phyloP scores from a whole-genome alignment of 2,888 invertebrate genomes.

The Eristalinus aeneus region DNA sequence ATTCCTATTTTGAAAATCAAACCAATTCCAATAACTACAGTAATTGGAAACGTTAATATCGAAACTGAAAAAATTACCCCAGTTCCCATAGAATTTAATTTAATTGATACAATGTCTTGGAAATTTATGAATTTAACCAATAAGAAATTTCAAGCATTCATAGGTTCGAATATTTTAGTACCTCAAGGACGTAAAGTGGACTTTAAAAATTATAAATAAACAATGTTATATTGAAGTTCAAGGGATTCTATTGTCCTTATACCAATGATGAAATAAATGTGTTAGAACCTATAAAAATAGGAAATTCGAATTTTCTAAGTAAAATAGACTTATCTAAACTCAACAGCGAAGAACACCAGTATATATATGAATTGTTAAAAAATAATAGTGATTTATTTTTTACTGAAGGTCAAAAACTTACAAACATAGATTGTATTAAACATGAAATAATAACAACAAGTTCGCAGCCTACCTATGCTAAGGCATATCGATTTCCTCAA shows the following conservation, averaged over 20 bases:
- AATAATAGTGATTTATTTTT: neutral
- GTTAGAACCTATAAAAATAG: too few species aligned
- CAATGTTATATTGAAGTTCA: neutral
- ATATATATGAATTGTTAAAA: neutral
- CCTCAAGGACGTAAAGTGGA: slow-evolving; percentile 5
- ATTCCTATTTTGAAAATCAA: neutral
- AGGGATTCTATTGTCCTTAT: slow-evolving; percentile 13
- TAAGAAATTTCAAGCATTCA: neutral
- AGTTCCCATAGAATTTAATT: slow-evolving; percentile 2
- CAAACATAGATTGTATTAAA: neutral
- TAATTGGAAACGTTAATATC: slow-evolving; percentile 9
- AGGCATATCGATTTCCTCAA: too few species aligned
- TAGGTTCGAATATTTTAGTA: slow-evolving; percentile 10
- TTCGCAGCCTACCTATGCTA: neutral
- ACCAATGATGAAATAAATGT: too few species aligned
- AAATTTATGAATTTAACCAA: neutral
- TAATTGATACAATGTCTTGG: neutral
- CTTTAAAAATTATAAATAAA: slow-evolving; percentile 1
- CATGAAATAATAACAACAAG: slow-evolving; percentile 14
- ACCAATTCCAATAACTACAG: slow-evolving; percentile 6
- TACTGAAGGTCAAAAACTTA: slow-evolving; percentile 7
- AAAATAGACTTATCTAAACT: neutral
- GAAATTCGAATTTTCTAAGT: too few species aligned
- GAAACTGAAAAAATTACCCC: neutral
- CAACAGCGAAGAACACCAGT: neutral